A percentile compares a stretch with the other conserved stretches of the same genome.
Evolutionary conservation across 2,888 invertebrate genomes (phyloP).

Genomic region (Aplocera efformata): DNA sequence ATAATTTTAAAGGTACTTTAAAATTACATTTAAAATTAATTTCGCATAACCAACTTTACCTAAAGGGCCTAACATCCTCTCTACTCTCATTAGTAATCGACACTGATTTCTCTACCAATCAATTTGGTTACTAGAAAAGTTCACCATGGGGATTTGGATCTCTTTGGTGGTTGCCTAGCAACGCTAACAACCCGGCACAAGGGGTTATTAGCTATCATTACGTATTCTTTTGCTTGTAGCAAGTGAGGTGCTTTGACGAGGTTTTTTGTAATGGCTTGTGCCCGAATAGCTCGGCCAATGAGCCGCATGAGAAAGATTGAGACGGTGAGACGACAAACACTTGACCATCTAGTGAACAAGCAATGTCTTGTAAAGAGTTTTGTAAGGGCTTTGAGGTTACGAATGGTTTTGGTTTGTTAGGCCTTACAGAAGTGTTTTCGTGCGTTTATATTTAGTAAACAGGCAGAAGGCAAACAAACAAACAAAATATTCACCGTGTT

Average conservation of each 20-base stretch:
- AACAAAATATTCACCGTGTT: too few relatives aligned
- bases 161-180: slow-evolving; percentile 30
- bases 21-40: too few relatives aligned
- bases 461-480: too few relatives aligned
- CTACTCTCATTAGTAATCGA: too few relatives aligned
- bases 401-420: too few relatives aligned
- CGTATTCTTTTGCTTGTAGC: slow-evolving; percentile 5
- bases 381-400: neutral
- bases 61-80: too few relatives aligned
- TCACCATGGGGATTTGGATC: neutral
- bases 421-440: too few relatives aligned
- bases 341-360: slow-evolving; percentile 2
- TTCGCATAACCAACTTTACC: too few relatives aligned
- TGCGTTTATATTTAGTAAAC: too few relatives aligned
- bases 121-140: too few relatives aligned
- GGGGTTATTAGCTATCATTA: slow-evolving; percentile 4
- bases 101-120: too few relatives aligned
- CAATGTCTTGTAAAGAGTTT: neutral
- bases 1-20: too few relatives aligned
- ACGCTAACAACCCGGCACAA: slow-evolving; percentile 22
- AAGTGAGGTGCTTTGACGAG: neutral
- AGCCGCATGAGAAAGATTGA: slow-evolving; percentile 66
- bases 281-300: slow-evolving; percentile 48
- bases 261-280: slow-evolving; percentile 37
- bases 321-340: slow-evolving; percentile 41